Percentiles rank a stretch among this genome's conserved stretches.
These are phyloP conservation scores for Vandiemenella viatica DNA, from an alignment of 2,888 invertebrate genomes.

Conservation along the genomic window DNA sequence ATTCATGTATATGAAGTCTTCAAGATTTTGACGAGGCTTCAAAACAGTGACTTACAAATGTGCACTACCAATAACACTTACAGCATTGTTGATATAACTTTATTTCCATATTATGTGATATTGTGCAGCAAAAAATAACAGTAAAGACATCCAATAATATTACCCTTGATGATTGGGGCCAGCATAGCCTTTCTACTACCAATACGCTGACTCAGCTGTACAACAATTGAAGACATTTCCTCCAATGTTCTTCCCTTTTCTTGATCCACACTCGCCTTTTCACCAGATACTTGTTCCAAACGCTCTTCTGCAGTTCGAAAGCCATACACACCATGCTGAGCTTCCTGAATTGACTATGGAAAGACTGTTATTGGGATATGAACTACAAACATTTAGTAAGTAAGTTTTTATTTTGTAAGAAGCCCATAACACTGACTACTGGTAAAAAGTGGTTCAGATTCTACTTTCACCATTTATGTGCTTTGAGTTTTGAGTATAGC, in stretches of 20 bases:
- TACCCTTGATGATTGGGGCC: constrained; percentile 35
- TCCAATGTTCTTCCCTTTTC: constrained; percentile 35
- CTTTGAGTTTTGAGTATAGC: too few species aligned
- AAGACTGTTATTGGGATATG: too few species aligned
- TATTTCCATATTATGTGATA: too few species aligned
- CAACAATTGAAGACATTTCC: constrained; percentile 36
- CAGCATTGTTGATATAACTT: too few species aligned
- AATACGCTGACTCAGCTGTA: constrained; percentile 36
- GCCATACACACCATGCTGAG: constrained; percentile 29
- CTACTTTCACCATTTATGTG: too few species aligned
- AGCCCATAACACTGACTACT: not conserved
- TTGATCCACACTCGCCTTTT: constrained; percentile 34
- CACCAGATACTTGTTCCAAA: constrained; percentile 39
- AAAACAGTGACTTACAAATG: too few species aligned
- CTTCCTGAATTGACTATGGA: constrained; percentile 21
- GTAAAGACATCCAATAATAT: constrained; percentile 18
- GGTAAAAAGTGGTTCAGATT: too few species aligned
- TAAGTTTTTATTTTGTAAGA: constrained; percentile 22
- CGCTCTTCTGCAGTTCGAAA: constrained; percentile 37
- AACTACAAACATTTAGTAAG: not conserved
- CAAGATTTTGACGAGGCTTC: too few species aligned
- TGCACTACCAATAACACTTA: too few species aligned
- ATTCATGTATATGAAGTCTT: too few species aligned
- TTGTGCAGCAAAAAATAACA: not conserved
- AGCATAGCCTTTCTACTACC: constrained; percentile 46